Evolutionary conservation across 2,797 vertebrate species (phyloP).

Genomic region (Anniella stebbinsi): DNA sequence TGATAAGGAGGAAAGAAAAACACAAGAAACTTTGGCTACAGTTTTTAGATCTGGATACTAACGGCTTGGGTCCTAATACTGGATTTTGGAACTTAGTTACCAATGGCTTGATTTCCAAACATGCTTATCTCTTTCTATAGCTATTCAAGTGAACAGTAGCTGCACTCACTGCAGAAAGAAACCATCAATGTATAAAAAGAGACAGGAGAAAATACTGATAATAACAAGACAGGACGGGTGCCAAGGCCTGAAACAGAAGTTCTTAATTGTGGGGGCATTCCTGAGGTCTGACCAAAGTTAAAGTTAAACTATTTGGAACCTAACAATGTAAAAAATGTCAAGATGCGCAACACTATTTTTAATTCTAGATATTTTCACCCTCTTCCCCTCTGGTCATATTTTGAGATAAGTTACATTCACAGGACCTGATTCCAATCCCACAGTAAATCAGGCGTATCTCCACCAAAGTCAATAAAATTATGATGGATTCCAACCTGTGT

Average conservation of each 20-base stretch:
- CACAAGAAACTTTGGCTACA: not conserved
- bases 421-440: not conserved
- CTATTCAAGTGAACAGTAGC: not conserved
- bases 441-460: constrained; percentile 11
- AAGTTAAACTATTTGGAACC: constrained; percentile 24
- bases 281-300: constrained; percentile 39
- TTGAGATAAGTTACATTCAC: not conserved
- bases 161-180: constrained; percentile 18
- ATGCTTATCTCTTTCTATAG: constrained; percentile 3
- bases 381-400: not conserved
- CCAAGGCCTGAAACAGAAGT: constrained; percentile 13
- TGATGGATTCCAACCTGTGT: not conserved
- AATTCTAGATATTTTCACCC: constrained; percentile 29
- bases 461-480: not conserved
- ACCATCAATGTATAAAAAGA: accelerated
- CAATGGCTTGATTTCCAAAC: constrained; percentile 5
- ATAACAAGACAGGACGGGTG: constrained; percentile 22
- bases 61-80: not conserved
- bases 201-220: constrained; percentile 4
- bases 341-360: constrained; percentile 35
- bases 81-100: constrained; percentile 1
- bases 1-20: constrained; percentile 14
- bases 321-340: constrained; percentile 15
- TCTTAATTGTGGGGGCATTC: constrained; percentile 19
- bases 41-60: not conserved